Base-by-base conservation (phyloP, 1,140 invertebrate species). In the Euwallacea similis region DNA sequence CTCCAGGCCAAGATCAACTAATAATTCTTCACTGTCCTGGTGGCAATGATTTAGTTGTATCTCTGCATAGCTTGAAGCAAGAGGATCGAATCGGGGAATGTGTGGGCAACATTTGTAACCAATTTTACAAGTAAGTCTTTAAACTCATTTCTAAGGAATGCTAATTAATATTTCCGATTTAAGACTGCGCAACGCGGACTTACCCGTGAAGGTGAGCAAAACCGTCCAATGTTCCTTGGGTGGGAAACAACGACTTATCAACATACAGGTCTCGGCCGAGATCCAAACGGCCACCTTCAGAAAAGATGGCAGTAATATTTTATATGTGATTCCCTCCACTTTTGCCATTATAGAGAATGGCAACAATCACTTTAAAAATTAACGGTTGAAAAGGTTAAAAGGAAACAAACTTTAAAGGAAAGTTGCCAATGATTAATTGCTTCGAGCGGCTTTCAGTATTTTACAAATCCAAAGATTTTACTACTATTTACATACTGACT, bases 1-100 rank as follows among this genome's bases (percentile, higher is more conserved):
- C 16, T 55, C 71, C 71, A 16, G 71, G 71, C 2, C 87, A 86
- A 72, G 96, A 97, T 81, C 96, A 98, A 79, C 85, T 98, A 61
- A 88, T 96, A 66, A 90, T 95, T 8, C 88, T 98, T 74, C 96
- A 98, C 81, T 89, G 96, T 4, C 89, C 90, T 71, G 88, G 88
- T 33, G 92, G 93, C 15, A 96, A 97, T 81, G 97, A 98, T 83
- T 89, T 98, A 77, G 89, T 98, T 43, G 86, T 98, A 7, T 91
- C 91, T 7, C 83, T 96, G 53, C 81, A 86, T 73, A 81, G 82
- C 16, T 79, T 79, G 4, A 77, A 83, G n/a, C 86, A 85, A 63
- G 88, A 90, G 64, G 92, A 93, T 76, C 85, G 90, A 63, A 85
- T 94, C 42, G 96, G 96, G 0, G 97, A 98, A 84, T 84, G 97